Conservation (phyloP, 1,140 invertebrate genomes). For the Lepidurus arcticus region DNA sequence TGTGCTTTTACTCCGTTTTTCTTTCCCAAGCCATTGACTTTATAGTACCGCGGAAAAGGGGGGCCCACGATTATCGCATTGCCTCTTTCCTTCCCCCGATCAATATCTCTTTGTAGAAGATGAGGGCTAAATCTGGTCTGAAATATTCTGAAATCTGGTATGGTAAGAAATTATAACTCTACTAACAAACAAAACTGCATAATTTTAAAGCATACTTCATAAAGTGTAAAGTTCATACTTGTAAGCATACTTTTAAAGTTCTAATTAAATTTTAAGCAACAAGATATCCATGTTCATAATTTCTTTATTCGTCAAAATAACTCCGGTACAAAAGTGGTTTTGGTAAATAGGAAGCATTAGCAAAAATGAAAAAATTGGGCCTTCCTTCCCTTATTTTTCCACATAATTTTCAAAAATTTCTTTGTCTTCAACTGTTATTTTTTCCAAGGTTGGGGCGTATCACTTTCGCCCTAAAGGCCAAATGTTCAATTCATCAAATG, state of each 20-base stretch:
- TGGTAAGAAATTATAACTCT: neutral
- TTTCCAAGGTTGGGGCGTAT: neutral
- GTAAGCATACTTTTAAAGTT: too few species aligned
- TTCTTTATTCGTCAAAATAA: conserved; percentile 18
- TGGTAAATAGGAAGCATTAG: conserved; percentile 18
- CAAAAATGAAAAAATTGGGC: neutral
- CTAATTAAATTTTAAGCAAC: too few species aligned
- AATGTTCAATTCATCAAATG: neutral
- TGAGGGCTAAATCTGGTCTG: neutral
- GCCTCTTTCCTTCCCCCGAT: neutral
- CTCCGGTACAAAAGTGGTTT: conserved; percentile 12
- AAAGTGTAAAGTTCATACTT: too few species aligned
- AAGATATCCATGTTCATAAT: neutral
- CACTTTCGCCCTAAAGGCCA: neutral
- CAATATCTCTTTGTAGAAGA: neutral
- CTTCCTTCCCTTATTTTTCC: too few species aligned
- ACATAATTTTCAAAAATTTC: too few species aligned
- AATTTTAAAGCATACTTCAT: too few species aligned
- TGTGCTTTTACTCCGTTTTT: neutral
- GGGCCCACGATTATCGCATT: neutral
- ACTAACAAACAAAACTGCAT: neutral
- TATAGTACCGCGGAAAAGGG: neutral
- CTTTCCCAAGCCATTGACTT: conserved; percentile 14
- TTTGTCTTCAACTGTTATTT: neutral
- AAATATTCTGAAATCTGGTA: neutral